Evolutionary conservation across 2,797 vertebrate species (phyloP), one percentile per base, ranked within the genome.

Genomic region (Naso thynnoides): DNA sequence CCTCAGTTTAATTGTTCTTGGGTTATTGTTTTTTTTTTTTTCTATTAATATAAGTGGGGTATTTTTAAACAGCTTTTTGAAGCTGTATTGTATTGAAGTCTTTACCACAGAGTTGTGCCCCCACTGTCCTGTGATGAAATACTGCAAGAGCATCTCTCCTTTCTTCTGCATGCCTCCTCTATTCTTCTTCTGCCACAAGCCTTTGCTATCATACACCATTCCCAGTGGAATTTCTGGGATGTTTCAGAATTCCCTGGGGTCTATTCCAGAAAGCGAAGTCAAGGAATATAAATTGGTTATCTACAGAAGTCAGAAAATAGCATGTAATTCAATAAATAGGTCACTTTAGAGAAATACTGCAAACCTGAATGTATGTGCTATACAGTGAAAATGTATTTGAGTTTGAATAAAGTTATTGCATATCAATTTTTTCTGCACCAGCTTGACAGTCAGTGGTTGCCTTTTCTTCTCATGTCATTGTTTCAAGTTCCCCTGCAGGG

Each of bases 221-320:
- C 78, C 73, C 82, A 21, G 29, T n/a, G 56, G 66, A 70, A 56
- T 60, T 70, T 19, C 50, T 19, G 9, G 13, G 49, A 72, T 72
- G 42, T 48, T 38, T 26, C 45, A 63, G 16, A 72, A 63, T 66
- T 77, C 76, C 58, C 63, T 13, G 48, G 61, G 53, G 73, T 63
- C 9, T 44, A 26, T 53, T 50, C 38, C 44, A 50, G 26, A 69
- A 64, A 27, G 64, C 11, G 63, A 70, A 83, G 50, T 62, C 50
- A 55, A 33, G 52, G 44, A 78, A 77, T 81, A 73, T 59, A 74
- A 83, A 79, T 67, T 55, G 73, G 62, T 70, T 58, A 29, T 59
- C 33, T 58, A 33, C 21, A 54, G 39, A 79, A 64, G n/a, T 65
- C 26, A 59, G 60, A 66, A 42, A 60, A 70, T 16, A 58, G 26